Evolutionary conservation across 2,113 vertebrate species (phyloP), one percentile per base, ranked within the genome.

Genomic region (Paradoxurus hermaphroditus): DNA sequence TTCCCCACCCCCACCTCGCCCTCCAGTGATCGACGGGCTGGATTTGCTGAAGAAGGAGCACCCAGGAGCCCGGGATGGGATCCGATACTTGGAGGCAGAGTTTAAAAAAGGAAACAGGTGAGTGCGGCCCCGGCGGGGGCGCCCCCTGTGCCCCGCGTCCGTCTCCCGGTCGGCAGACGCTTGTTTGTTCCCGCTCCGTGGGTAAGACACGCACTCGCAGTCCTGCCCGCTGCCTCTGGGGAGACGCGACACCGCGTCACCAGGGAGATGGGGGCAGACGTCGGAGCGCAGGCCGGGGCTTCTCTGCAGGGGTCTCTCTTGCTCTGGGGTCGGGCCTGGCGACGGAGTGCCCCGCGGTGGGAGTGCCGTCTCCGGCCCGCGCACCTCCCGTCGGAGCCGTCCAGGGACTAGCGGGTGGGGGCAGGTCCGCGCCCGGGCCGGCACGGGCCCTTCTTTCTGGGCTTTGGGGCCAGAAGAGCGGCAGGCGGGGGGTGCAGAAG

Each of bases 51-150:
- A 99, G 97, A 99, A 99, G 97, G 99, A 99, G 67, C 99, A 99
- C 0, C 98, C 99, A 0, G 99, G 99, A 0, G 99, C 99, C 5
- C 98, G 99, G 49, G 99, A 99, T 77, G 98, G 99, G 90, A 99
- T 99, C 97, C 99, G 99, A 0, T 99, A 99, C 72, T 98, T 99
- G 96, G 99, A 99, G 97, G 99, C 99, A 0, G 99, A 99, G 88
- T 99, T 99, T 96, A 99, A 99, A 65, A 99, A 99, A 98, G 99
- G 99, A 98, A 99, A 99, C 99, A 99, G 99, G 99, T 99, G 93
- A 70, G 98, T 41, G 27, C 0, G 1, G 51, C 65, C 41, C 11
- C 72, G 4, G 16, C 31, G 0, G 34, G 34, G 29, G 34, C 23
- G 0, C 49, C n/a, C 44, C 46, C 44, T 12, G 46, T 73, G 34